These are phyloP conservation scores for Lithobates pipiens DNA, from an alignment of 2,797 vertebrate species.

Conservation along the genomic window DNA sequence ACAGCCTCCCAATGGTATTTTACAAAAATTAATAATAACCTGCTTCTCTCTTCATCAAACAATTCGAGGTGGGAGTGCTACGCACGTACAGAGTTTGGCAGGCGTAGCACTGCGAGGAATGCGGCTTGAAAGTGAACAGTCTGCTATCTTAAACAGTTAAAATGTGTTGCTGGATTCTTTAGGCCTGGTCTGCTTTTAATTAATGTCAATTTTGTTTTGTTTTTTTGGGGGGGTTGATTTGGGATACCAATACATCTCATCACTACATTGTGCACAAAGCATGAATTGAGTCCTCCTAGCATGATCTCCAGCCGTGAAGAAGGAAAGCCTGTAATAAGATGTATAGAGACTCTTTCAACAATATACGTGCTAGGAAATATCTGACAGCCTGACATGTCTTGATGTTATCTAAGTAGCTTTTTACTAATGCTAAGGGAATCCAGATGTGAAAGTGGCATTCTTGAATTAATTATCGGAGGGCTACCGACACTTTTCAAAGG, in stretches of 20 bases:
- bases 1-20: slow-evolving; percentile 48
- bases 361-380: slow-evolving; percentile 19
- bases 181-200: slow-evolving; percentile 47
- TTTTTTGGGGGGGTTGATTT: slow-evolving; percentile 1
- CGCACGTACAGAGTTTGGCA: slow-evolving; percentile 26
- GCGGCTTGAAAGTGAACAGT: slow-evolving; percentile 47
- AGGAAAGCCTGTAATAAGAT: background rate
- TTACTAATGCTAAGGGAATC: slow-evolving; percentile 28
- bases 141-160: slow-evolving; percentile 41
- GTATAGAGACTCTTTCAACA: slow-evolving; percentile 22
- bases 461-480: slow-evolving; percentile 36
- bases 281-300: slow-evolving; percentile 36
- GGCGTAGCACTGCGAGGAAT: slow-evolving; percentile 20
- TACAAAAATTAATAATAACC: slow-evolving; percentile 49
- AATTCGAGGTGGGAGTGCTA: slow-evolving; percentile 38
- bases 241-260: slow-evolving; percentile 36
- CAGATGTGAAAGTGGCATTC: slow-evolving; percentile 43
- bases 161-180: slow-evolving; percentile 31
- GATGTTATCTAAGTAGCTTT: slow-evolving; percentile 33
- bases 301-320: slow-evolving; percentile 1
- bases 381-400: slow-evolving; percentile 18
- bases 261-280: slow-evolving; percentile 30
- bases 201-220: slow-evolving; percentile 35
- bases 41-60: slow-evolving; percentile 34
- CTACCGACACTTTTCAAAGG: background rate